Evolutionary conservation across 1,140 invertebrate species (phyloP), one percentile per base, ranked within the genome.

Genomic region (Cydia amplana): DNA sequence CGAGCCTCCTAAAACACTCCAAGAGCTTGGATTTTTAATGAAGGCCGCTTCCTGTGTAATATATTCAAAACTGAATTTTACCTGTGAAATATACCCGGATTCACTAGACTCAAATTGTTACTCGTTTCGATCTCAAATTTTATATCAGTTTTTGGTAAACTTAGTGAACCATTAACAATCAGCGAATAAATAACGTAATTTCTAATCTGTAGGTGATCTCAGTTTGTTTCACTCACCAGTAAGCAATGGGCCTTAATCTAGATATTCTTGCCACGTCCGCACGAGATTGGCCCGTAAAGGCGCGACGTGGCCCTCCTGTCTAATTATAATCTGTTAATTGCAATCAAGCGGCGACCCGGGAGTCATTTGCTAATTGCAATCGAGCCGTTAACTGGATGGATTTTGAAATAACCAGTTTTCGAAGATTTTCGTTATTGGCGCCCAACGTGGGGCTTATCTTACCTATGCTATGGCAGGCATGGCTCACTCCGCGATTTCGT

Each of bases 311-410:
- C 55, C 55, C 55, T 60, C 55, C 55, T 60, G 55, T 23, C 55
- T 60, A 60, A 60, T 60, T 60, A 60, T 60, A 60, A 60, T 23
- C 55, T 23, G 55, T 60, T 60, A 60, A 60, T 60, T 60, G 55
- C 55, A 60, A 60, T 60, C 55, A 60, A 60, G 18, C 20, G 55
- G 55, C 55, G 55, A 60, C 55, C 55, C 20, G 55, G 55, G 55
- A 60, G 1, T 60, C 55, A 60, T 60, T 60, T 60, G 55, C 55
- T 60, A 60, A 60, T 60, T 60, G 55, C 55, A 23, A 60, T 60
- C 18, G 55, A 60, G 55, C 55, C 55, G 55, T 60, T 60, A 60
- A 60, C 18, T 60, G 20, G 55, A 23, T 60, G 55, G 55, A 60
- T 60, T 60, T 20, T 9, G 20, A 23, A 60, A 60, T 23, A 23